phyloP scores from a whole-genome alignment of 2,888 invertebrate genomes.

The Dolichomitus sp. region DNA sequence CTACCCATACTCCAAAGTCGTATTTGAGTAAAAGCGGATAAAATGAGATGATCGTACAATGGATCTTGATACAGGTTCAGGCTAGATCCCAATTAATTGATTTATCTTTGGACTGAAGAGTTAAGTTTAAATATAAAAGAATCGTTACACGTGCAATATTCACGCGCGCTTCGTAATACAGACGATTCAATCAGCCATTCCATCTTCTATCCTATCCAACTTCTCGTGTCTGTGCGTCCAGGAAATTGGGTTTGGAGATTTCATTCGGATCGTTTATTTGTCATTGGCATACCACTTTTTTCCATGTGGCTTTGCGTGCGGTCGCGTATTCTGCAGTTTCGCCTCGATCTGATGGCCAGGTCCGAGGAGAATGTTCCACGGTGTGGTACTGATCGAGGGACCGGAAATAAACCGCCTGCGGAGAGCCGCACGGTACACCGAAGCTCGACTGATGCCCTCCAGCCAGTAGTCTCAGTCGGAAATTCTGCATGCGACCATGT shows the following conservation, averaged over 20 bases:
- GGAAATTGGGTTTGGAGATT: slow-evolving; percentile 83
- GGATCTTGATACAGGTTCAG: neutral
- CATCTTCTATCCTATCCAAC: slow-evolving; percentile 57
- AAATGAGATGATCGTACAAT: slow-evolving; percentile 9
- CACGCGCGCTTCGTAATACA: neutral
- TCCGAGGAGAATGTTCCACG: slow-evolving; percentile 36
- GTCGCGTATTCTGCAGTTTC: slow-evolving; percentile 44
- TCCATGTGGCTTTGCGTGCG: slow-evolving; percentile 58
- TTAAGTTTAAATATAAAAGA: neutral
- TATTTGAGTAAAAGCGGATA: neutral
- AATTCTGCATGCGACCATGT: slow-evolving; percentile 59
- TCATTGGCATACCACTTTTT: slow-evolving; percentile 73
- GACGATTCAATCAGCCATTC: slow-evolving; percentile 29
- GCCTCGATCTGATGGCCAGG: slow-evolving; percentile 24
- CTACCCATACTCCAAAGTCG: slow-evolving; percentile 5
- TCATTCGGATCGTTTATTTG: slow-evolving; percentile 75
- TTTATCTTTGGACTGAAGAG: neutral
- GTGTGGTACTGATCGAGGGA: slow-evolving; percentile 68
- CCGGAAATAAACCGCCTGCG: slow-evolving; percentile 76
- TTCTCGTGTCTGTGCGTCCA: slow-evolving; percentile 69
- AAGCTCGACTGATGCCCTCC: slow-evolving; percentile 46
- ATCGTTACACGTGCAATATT: neutral
- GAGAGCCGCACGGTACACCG: slow-evolving; percentile 36
- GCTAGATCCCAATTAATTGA: neutral
- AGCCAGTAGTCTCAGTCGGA: slow-evolving; percentile 53